These are phyloP conservation scores for Wasmannia auropunctata DNA, from an alignment of 1,140 invertebrate genomes.

Conservation along the genomic window DNA sequence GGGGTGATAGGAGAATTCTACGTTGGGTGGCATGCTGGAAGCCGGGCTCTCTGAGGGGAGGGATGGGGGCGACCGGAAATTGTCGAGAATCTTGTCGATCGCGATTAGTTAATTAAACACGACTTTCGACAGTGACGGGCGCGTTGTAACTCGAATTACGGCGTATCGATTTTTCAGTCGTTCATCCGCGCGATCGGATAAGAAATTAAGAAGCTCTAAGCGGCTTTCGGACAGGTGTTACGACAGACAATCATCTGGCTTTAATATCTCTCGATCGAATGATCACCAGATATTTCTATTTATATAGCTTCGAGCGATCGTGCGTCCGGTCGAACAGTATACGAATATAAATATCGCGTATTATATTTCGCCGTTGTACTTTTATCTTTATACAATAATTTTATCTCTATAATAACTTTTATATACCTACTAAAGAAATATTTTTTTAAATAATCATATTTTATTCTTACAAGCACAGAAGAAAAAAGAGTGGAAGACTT, in stretches of 20 bases:
- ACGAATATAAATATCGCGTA: neutral
- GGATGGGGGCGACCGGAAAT: constrained; percentile 29
- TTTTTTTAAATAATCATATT: neutral
- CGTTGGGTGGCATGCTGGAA: neutral
- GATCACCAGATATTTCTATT: neutral
- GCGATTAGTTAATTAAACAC: constrained; percentile 31
- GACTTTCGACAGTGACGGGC: neutral
- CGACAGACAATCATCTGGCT: constrained; percentile 5
- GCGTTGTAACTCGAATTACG: neutral
- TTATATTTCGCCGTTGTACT: neutral
- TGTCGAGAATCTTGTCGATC: constrained; percentile 28
- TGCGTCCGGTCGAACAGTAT: neutral
- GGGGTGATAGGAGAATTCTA: neutral
- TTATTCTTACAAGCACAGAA: neutral
- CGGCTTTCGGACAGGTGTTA: neutral
- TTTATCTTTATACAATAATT: neutral
- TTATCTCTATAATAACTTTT: neutral
- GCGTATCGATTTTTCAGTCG: constrained; percentile 9
- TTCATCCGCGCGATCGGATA: neutral
- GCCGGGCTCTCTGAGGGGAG: no score
- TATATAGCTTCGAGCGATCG: neutral
- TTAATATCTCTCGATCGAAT: constrained; percentile 11
- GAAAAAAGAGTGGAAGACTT: no score
- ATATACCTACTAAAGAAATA: neutral
- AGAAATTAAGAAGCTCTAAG: constrained; percentile 25